Conservation (phyloP, 1,140 invertebrate genomes). For the Vollenhovia emeryi region DNA sequence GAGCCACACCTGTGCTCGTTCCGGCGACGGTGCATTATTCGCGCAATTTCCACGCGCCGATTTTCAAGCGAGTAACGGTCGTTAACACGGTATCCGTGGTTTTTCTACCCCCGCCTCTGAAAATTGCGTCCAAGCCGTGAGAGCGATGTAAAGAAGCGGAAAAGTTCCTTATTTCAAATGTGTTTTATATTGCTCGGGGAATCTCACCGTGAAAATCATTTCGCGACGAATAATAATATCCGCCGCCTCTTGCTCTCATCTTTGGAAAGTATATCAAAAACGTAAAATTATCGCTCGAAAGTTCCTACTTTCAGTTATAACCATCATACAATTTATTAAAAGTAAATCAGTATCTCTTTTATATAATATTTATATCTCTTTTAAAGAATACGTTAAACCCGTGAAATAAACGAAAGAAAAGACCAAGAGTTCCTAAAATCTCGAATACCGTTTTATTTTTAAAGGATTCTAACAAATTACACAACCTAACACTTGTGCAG, state of each 20-base stretch:
- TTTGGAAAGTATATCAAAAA: not conserved
- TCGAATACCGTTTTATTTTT: not conserved
- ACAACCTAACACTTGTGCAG: not conserved
- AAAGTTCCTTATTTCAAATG: constrained; percentile 7
- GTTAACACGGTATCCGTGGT: constrained; percentile 79
- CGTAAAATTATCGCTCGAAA: not conserved
- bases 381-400: not conserved
- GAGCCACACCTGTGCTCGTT: constrained; percentile 72
- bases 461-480: not conserved
- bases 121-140: constrained; percentile 70
- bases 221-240: not conserved
- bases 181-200: not conserved
- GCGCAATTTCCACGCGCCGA: constrained; percentile 79
- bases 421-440: not conserved
- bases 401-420: not conserved
- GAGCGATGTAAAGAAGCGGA: not conserved
- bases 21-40: constrained; percentile 77
- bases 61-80: constrained; percentile 81
- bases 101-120: constrained; percentile 81
- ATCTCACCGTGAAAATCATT: not conserved
- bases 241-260: not conserved
- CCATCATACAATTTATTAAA: not conserved
- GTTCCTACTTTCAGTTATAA: not conserved
- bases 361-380: not conserved
- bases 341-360: not conserved